A percentile compares a stretch with the other conserved stretches of the same genome.
These are phyloP conservation scores for Gobiocypris rarus DNA, from an alignment of 2,113 vertebrate genomes.

Conservation along the genomic window DNA sequence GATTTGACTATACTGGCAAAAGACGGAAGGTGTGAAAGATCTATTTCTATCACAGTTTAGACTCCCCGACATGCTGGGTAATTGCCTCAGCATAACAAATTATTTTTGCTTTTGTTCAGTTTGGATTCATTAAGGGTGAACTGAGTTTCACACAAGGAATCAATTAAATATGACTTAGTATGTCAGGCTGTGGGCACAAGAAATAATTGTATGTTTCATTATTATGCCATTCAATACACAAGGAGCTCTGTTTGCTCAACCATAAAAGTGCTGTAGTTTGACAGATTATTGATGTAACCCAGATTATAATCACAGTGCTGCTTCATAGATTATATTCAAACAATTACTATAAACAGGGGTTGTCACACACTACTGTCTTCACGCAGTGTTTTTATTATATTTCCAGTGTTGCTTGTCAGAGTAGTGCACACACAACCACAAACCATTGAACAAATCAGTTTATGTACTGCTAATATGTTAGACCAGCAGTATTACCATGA, in stretches of 20 bases:
- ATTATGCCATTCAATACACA: constrained; percentile 58
- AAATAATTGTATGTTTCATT: constrained; percentile 83
- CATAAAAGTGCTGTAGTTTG: neutral
- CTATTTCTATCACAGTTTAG: constrained; percentile 55
- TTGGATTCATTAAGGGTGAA: constrained; percentile 78
- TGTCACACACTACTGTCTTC: constrained; percentile 21
- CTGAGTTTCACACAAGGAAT: constrained; percentile 82
- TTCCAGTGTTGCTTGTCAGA: constrained; percentile 57
- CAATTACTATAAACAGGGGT: constrained; percentile 1
- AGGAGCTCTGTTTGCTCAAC: constrained; percentile 57
- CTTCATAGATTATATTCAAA: constrained; percentile 32
- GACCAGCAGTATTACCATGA: constrained; percentile 65
- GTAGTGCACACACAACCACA: constrained; percentile 73
- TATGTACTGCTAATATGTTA: constrained; percentile 73
- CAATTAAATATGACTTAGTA: constrained; percentile 81
- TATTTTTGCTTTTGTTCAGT: constrained; percentile 74
- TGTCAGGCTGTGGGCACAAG: constrained; percentile 13
- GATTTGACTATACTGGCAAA: constrained; percentile 69
- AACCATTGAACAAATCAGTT: constrained; percentile 77
- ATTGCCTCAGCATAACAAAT: constrained; percentile 81
- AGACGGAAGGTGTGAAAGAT: constrained; percentile 67
- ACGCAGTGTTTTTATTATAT: constrained; percentile 4
- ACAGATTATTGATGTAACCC: constrained; percentile 2
- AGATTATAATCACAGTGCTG: constrained; percentile 18
- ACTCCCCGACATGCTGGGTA: constrained; percentile 69